Evolutionary conservation across 2,797 vertebrate genomes (phyloP).

Genomic region (Pipistrellus kuhlii): DNA sequence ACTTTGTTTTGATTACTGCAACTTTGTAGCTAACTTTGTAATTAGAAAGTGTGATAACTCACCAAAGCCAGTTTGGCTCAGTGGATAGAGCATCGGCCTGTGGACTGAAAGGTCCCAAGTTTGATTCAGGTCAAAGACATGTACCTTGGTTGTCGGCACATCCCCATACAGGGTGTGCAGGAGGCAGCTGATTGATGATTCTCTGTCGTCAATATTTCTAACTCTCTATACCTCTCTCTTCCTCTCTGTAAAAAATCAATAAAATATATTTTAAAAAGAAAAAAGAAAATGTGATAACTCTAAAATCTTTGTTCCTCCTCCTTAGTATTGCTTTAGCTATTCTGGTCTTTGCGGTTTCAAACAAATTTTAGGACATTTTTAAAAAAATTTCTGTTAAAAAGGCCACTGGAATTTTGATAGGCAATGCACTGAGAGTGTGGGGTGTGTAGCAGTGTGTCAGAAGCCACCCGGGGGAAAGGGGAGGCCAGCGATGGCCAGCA

Average conservation of each 20-base stretch:
- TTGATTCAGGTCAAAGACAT: no score
- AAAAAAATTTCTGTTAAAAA: not conserved
- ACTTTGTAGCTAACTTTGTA: not conserved
- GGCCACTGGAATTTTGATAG: not conserved
- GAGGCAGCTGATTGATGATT: no score
- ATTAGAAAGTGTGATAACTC: not conserved
- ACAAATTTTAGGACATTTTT: not conserved
- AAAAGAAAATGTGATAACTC: not conserved
- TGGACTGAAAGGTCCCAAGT: no score
- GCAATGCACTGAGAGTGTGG: not conserved
- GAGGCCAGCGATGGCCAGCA: accelerated
- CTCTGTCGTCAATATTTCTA: no score
- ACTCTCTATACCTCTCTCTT: no score
- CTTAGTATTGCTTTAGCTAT: not conserved
- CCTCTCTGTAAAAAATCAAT: no score
- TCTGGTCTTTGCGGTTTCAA: not conserved
- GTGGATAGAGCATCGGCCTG: no score
- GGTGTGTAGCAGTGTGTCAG: not conserved
- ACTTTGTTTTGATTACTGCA: not conserved
- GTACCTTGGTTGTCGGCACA: no score
- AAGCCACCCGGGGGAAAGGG: no score
- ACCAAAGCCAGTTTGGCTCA: no score
- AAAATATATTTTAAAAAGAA: no score
- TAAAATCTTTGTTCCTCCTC: not conserved
- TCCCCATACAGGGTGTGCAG: no score